Evolutionary conservation across 2,113 vertebrate species (phyloP), one percentile per base, ranked within the genome.

Genomic region (Ammodramus savannarum): DNA sequence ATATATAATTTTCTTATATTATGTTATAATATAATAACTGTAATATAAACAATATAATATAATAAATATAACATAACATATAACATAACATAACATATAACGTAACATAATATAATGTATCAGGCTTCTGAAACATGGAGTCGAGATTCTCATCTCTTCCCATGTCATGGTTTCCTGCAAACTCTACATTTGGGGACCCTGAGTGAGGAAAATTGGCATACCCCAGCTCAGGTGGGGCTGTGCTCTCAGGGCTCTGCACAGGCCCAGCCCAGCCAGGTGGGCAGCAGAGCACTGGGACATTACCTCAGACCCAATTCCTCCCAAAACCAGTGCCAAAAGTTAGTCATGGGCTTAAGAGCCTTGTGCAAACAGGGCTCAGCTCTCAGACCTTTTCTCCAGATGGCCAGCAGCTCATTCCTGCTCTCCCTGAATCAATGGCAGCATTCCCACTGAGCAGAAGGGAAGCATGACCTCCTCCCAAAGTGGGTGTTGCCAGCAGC

Each of bases 391-490:
- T 16, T 62, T 6, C 38, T 8, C 84, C 93, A 95, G 87, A 71
- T 36, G 85, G 93, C 93, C 87, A 77, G 72, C 71, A 89, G 85
- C 87, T 91, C 87, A 91, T 61, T 93, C 75, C 91, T 91, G 78
- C 31, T 93, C 51, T 71, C 46, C 23, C 27, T 77, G 85, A 93
- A 63, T 51, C 84, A 32, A 8, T 15, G 82, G 89, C 85, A 94
- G 31, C 41, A 75, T 63, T 93, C 91, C 78, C 85, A 90, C 32
- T 57, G 59, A 49, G 89, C 79, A 85, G 48, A 93, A 93, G 5
- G 17, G 85, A 95, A 85, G 71, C 54, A 66, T 0, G 75, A 71
- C 26, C 89, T 73, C 43, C 71, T 76, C 85, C 87, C 63, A 77
- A 31, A 12, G 8, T 2, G 68, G 93, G 78, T 0, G 15, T 71